Conservation (phyloP, 2,113 vertebrate species). For the Cichladusa arquata region DNA sequence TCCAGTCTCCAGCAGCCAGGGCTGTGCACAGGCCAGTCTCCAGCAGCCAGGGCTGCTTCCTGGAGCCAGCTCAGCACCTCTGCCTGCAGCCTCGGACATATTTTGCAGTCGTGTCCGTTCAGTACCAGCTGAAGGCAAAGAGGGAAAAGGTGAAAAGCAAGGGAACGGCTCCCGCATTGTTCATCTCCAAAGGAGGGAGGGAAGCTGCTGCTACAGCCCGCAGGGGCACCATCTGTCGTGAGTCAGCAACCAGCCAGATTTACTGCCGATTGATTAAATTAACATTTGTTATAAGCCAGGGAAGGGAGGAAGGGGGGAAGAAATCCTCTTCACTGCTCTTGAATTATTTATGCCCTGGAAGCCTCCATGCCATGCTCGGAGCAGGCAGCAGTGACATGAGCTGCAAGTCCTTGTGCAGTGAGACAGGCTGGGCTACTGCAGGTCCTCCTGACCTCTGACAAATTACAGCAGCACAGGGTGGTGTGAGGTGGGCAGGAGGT, state of each 20-base stretch:
- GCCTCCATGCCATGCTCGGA: slow-evolving; percentile 42
- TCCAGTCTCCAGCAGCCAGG: background rate
- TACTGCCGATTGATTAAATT: slow-evolving; percentile 98
- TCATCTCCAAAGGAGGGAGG: slow-evolving; percentile 77
- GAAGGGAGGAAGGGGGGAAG: slow-evolving; percentile 55
- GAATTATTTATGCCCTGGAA: slow-evolving; percentile 80
- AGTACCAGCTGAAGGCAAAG: background rate
- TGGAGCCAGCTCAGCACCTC: background rate
- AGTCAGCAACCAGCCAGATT: slow-evolving; percentile 92
- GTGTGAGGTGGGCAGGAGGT: background rate
- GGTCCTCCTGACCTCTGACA: background rate
- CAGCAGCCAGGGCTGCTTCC: background rate
- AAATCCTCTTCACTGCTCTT: slow-evolving; percentile 71
- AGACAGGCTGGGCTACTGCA: background rate
- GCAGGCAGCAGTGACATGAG: slow-evolving; percentile 2
- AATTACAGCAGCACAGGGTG: background rate
- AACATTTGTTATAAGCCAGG: slow-evolving; percentile 91
- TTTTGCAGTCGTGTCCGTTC: background rate
- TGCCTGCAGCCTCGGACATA: background rate
- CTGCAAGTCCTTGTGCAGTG: background rate
- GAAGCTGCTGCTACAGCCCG: slow-evolving; percentile 75
- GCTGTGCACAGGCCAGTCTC: background rate
- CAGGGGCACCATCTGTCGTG: slow-evolving; percentile 82
- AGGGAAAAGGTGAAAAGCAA: slow-evolving; percentile 55
- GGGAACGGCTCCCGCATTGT: slow-evolving; percentile 38